A percentile compares a stretch with the other conserved stretches of the same genome.
These are phyloP conservation scores for Hoplias malabaricus DNA, from an alignment of 2,113 vertebrate species.

Conservation along the genomic window DNA sequence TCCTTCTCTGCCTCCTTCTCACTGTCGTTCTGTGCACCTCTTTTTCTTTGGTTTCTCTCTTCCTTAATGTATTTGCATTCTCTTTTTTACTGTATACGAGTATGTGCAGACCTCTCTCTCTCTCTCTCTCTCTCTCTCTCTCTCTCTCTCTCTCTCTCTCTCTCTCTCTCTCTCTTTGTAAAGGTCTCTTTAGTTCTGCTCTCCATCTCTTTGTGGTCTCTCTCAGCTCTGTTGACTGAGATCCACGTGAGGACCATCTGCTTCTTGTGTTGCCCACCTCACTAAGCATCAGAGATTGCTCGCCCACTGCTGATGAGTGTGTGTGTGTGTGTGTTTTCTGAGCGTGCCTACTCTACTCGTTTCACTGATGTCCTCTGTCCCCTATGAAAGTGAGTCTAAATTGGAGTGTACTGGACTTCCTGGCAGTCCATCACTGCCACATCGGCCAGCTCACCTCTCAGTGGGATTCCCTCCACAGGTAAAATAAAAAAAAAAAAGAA, in stretches of 20 bases:
- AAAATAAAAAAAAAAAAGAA: neutral
- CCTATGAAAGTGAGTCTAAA: neutral
- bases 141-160: neutral
- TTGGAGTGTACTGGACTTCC: neutral
- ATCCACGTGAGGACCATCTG: slow-evolving; percentile 59
- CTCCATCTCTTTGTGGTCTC: slow-evolving; percentile 38
- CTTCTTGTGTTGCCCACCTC: slow-evolving; percentile 54
- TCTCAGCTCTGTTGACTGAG: slow-evolving; percentile 41
- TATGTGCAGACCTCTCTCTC: too few species aligned
- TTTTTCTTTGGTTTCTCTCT: slow-evolving; percentile 13
- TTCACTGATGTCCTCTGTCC: neutral
- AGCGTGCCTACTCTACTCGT: slow-evolving; percentile 3
- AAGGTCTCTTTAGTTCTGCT: neutral
- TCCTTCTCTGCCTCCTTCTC: neutral
- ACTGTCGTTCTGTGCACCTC: too few species aligned
- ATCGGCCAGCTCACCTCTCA: neutral
- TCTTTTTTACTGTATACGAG: too few species aligned
- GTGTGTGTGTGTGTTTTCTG: slow-evolving; percentile 33
- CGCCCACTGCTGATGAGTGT: neutral
- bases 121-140: neutral
- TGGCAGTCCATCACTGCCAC: neutral
- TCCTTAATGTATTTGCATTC: slow-evolving; percentile 35
- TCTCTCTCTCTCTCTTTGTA: neutral
- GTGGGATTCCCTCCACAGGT: neutral
- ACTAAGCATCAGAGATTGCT: slow-evolving; percentile 17